Base-by-base conservation (phyloP, 2,797 vertebrate species). In the Trematomus bernacchii region DNA sequence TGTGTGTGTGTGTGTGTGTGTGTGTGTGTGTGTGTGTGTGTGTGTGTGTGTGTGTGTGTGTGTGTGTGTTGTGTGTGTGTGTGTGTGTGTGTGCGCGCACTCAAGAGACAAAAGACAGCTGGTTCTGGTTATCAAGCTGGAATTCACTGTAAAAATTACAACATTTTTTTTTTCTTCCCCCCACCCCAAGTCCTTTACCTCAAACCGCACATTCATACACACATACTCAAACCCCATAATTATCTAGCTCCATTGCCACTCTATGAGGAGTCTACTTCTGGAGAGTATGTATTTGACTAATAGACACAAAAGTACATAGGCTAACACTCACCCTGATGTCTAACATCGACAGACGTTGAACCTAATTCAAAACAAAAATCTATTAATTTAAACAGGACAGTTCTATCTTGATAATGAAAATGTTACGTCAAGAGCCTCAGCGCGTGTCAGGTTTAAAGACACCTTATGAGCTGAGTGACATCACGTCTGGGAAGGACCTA, bases 91-190 rank as follows among this genome's bases (percentile, higher is more conserved):
- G 18, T 53, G 46, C 59, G 54, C 72, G 50, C 74, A 75, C 80
- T 63, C 76, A 84, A 71, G 84, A 91, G 89, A 90, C 87, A 92
- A 83, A 86, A 83, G 68, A 73, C 95, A 95, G 93, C 92, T 94
- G 94, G 86, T 94, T 92, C 91, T 94, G 91, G 85, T 95, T 94
- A 94, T 93, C 89, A 91, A 91, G 88, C 90, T 92, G 91, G 92
- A 95, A 95, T 95, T 92, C 88, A 92, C 92, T 90, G 90, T 93
- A 93, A 94, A 94, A 94, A 92, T 88, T 93, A 91, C 85, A 89
- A 88, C 82, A 70, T 81, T 81, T 82, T 87, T 88, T 88, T 87
- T 50, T 48, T 15, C 27, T 1, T 3, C 48, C 16, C 43, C 58
- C 74, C 1, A 42, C 74, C 67, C 51, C 65, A 16, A 67, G 75